Evolutionary conservation across 2,113 vertebrate genomes (phyloP), one percentile per base, ranked within the genome.

Genomic region (Smithornis capensis): DNA sequence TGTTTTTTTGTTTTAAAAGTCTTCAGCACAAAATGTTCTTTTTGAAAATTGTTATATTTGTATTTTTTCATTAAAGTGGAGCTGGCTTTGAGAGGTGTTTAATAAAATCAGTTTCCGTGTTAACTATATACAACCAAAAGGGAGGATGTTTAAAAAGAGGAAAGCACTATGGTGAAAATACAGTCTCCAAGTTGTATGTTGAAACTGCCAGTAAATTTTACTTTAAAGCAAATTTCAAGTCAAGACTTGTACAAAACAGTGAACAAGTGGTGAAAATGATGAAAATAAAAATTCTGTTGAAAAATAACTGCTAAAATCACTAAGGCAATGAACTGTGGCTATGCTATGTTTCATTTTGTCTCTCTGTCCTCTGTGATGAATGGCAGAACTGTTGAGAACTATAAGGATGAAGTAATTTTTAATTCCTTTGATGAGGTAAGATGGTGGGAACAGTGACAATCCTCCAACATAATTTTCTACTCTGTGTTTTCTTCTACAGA

Each of bases 191-290:
- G 19, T 18, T 79, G 7, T 63, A 37, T 57, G 23, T 68, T 47
- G 47, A 56, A 71, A 67, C 33, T 93, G 42, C 29, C 12, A 57
- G 23, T 76, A 31, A 31, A 67, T 17, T 75, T 76, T 67, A 92
- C 74, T 89, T 91, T 60, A 81, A 84, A 89, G 45, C 47, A 75
- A 73, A 82, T 62, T 89, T 73, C 70, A 92, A 59, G n/a, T 90
- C 50, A 82, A 55, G 13, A n/a, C 7, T 23, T 53, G 6, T 68
- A 60, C 27, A 82, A 87, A 89, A 50, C 22, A 33, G 37, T 73
- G 47, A 90, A 25, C 23, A 40, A 82, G 42, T 53, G 17, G 28
- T 77, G 15, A 60, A 89, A 84, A 62, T 49, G 12, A 8, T 82
- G 63, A 77, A 56, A 81, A 53, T 55, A 64, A 0, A 4, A 75